Evolutionary conservation across 2,888 invertebrate genomes (phyloP), one percentile per base, ranked within the genome.

Genomic region (Seira ritae): DNA sequence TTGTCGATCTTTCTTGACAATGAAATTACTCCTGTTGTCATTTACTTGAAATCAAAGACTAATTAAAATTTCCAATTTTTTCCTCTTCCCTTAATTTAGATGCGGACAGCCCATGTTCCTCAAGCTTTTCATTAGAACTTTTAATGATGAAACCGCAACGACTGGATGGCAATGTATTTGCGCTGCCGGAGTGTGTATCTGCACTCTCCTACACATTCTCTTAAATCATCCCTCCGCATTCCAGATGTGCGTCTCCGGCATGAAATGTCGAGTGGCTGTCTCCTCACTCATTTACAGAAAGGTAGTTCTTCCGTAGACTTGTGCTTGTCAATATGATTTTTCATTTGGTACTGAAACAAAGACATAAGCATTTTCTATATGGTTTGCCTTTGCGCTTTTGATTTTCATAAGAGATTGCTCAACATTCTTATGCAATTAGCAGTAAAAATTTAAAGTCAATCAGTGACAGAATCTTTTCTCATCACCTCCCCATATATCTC

Each of bases 201-300:
- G 84, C 0, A 87, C 96, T 0, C 94, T 94, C 0, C 90, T 95
- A 70, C 95, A 95, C 90, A 94, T 96, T 24, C 92, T 96, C 88
- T 92, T 95, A 17, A 94, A 95, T 86, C 98, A 98, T 91, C 96
- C 96, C 0, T 96, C 96, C 90, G 96, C 97, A 94, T 94, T 97
- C 92, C 94, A 94, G 31, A 93, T 95, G 37, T 92, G 95, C 76
- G 94, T 95, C 89, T 93, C 95, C 91, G 96, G 97, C 70, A 95
- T 96, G 96, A 94, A 95, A 91, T 93, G 96, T 90, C 92, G 97
- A 15, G 93, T 97, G 0, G 95, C 96, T 0, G 94, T 95, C 89
- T 96, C 96, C 89, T 94, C 96, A 0, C 92, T 97, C 22, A 94
- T 97, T 81, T 97, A 96, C 90, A 93, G 96, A 90, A 97, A 97